A percentile compares a stretch with the other conserved stretches of the same genome.
These are phyloP conservation scores for Laupala kohalensis DNA, from an alignment of 1,140 invertebrate genomes.

Conservation along the genomic window DNA sequence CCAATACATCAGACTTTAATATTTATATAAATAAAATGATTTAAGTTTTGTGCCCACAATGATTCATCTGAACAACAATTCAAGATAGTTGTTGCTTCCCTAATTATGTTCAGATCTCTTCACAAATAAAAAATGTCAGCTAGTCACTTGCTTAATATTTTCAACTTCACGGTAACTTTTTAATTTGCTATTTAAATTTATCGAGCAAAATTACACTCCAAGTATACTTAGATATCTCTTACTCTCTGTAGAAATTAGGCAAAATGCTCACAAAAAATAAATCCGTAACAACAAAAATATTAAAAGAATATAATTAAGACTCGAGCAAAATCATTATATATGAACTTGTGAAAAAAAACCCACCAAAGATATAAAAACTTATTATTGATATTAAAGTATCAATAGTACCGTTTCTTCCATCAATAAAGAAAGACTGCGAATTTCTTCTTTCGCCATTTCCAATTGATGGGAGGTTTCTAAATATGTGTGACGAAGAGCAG, in stretches of 20 bases:
- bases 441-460: constrained; percentile 71
- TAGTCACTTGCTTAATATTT: too few relatives aligned
- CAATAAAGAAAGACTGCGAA: constrained; percentile 52
- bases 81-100: too few relatives aligned
- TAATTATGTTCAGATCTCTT: too few relatives aligned
- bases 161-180: too few relatives aligned
- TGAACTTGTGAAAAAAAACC: neutral
- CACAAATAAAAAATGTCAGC: too few relatives aligned
- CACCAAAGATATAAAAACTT: constrained; percentile 5
- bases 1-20: neutral
- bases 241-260: too few relatives aligned
- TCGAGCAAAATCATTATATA: neutral
- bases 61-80: too few relatives aligned
- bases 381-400: too few relatives aligned
- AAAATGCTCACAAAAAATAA: neutral
- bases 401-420: constrained; percentile 58
- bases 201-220: too few relatives aligned
- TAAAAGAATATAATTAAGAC: neutral
- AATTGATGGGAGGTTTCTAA: constrained; percentile 69
- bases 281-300: neutral
- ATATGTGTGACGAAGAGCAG: constrained; percentile 57
- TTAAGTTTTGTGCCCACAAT: too few relatives aligned
- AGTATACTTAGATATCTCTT: too few relatives aligned
- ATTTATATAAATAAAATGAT: neutral
- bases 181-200: too few relatives aligned